Evolutionary conservation across 2,888 invertebrate species (phyloP), one percentile per base, ranked within the genome.

Genomic region (Melanophora roralis): DNA sequence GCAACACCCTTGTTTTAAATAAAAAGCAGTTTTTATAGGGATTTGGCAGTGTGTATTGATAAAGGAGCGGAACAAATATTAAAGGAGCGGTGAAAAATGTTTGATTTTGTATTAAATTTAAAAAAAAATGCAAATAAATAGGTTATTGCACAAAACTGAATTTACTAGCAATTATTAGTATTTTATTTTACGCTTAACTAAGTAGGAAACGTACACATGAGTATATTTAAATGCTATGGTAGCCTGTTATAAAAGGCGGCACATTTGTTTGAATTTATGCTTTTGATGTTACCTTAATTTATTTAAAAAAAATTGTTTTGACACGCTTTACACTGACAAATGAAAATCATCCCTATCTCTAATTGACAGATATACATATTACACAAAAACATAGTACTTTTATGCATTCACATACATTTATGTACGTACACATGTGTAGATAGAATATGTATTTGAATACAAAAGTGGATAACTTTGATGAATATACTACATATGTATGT

Each of bases 211-310:
- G 14, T 1, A 23, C 23, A 38, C 7, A 1, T 1, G 1, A 8
- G 4, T 43, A n/a, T n/a, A n/a, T n/a, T n/a, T n/a, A n/a, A n/a
- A n/a, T n/a, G n/a, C n/a, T 27, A 60, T 79, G 67, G 23, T 36
- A 34, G 19, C 68, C 68, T 74, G 69, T 21, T 81, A 60, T 12
- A 27, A 57, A 74, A 62, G 45, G 74, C 82, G 82, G 82, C 64
- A 75, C 34, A 68, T 78, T 65, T 68, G 40, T 80, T 82, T 82
- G 81, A 77, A 77, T 67, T 71, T 49, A 34, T 11, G 19, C 23
- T 27, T 19, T 34, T 38, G 11, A 11, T 1, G n/a, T 27, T 27
- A 27, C n/a, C 23, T n/a, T n/a, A 5, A 32, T 27, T 38, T 23
- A 11, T 12, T 55, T 45, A 43, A 32, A 21, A 36, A 9, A 34